Base-by-base conservation (phyloP, 2,888 invertebrate species). In the Orchesellides sinensis region DNA sequence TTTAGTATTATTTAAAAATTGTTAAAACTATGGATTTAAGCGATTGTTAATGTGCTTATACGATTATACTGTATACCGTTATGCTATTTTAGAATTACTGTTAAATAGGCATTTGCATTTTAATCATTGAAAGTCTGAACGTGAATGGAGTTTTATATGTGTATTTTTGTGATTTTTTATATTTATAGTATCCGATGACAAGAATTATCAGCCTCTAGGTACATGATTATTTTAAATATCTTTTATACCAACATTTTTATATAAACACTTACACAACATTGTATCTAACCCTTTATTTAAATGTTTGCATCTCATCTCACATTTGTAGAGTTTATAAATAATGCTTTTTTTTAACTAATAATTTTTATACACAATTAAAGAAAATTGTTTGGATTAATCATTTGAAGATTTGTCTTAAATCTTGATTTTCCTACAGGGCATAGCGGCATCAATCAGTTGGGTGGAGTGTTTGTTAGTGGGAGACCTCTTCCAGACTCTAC, bases 401-500 rank as follows among this genome's bases (percentile, higher is more conserved):
- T 14, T 32, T 59, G 59, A 27, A 23, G 6, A 23, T 65, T 65
- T 35, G 4, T 45, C n/a, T 66, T 35, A 17, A 21, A 8, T n/a
- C n/a, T n/a, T n/a, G n/a, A n/a, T n/a, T n/a, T 49, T 27, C 61
- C 84, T 88, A 25, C 89, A 91, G 92, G 92, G 84, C 92, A 92
- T 89, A 92, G 92, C 83, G 92, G 92, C 27, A 91, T 92, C 75
- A 92, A 92, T 89, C 92, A 92, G 88, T 89, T 92, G 74, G 92
- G 92, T 77, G 92, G 92, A 47, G 91, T 92, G 66, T 92, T 92
- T 89, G 92, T 92, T 70, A 92, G 92, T 89, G 92, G 92, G 25
- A 90, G 92, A 45, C 92, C 92, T n/a, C 89, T 92, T 65, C 92
- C 92, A 10, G 92, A 92, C 89, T 90, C 90, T 21, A 92, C 92